Percentiles rank a stretch among this genome's conserved stretches.
These are phyloP conservation scores for Drosophila suboccidentalis DNA, from an alignment of 2,888 invertebrate genomes.

Conservation along the genomic window DNA sequence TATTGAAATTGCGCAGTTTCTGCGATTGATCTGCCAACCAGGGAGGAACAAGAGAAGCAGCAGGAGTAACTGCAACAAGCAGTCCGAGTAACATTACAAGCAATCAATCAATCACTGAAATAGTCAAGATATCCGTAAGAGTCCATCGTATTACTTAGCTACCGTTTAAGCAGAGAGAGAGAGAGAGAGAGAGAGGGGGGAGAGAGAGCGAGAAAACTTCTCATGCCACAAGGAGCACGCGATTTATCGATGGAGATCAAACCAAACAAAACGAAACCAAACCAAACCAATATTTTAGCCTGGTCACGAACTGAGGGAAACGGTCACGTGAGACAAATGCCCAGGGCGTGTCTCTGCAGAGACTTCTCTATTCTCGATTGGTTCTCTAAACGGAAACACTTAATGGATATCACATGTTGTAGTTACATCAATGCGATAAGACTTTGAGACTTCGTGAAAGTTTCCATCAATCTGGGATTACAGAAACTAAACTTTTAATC, in stretches of 20 bases:
- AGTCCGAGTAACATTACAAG: conserved; percentile 51
- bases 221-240: conserved; percentile 33
- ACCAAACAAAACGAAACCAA: no score
- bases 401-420: conserved; percentile 30
- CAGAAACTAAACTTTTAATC: neutral
- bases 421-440: conserved; percentile 13
- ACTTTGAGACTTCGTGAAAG: conserved; percentile 1
- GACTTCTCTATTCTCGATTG: conserved; percentile 5
- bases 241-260: conserved; percentile 31
- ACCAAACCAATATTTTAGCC: conserved; percentile 4
- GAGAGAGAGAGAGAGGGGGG: neutral
- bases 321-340: conserved; percentile 31
- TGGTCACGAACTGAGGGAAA: conserved; percentile 43
- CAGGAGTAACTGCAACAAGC: neutral
- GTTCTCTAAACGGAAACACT: conserved; percentile 24
- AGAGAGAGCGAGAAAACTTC: conserved; percentile 2
- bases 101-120: conserved; percentile 75
- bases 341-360: conserved; percentile 27
- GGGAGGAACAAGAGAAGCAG: conserved; percentile 11
- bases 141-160: conserved; percentile 29
- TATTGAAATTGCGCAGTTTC: conserved; percentile 76
- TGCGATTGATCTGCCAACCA: conserved; percentile 62
- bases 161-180: conserved; percentile 38
- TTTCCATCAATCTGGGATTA: neutral
- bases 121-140: conserved; percentile 57